Evolutionary conservation across 2,113 vertebrate species (phyloP), one percentile per base, ranked within the genome.

Genomic region (Pipra filicauda): DNA sequence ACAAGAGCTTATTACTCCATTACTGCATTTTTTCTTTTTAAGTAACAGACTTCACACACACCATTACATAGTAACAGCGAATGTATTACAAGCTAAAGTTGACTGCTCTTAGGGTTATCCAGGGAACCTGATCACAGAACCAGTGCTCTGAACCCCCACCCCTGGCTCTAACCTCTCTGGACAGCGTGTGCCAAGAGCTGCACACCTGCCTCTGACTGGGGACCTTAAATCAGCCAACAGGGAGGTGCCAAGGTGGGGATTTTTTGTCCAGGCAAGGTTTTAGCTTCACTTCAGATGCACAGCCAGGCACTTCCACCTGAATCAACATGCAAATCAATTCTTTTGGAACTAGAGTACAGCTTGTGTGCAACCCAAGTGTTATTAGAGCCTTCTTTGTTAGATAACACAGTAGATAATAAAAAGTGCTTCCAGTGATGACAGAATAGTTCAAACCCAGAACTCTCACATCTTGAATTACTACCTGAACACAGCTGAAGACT

Each of bases 391-490:
- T 54, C 19, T 78, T 46, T 39, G 10, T 24, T n/a, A 52, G 26
- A 15, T 21, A 58, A 59, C 13, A 43, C 13, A 24, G 4, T 37
- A 46, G 24, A 6, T 31, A 67, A 43, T 19, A 61, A 44, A 52
- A 44, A 64, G 41, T 28, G 15, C 28, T 80, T 89, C 73, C 30
- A 52, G 59, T 33, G 33, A 48, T 39, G 41, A 52, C 4, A n/a
- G 19, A 84, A 6, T 26, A 43, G 0, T 0, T 11, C 39, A 4
- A 52, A 5, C 5, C 23, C 35, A 41, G 20, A n/a, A 55, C 4
- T 8, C 15, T n/a, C 2, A 3, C 11, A 17, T 28, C 24, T 35
- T 17, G n/a, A 64, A 31, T 24, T 61, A 55, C 17, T 30, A 67
- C 26, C 26, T 33, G 33, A 46, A 37, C 30, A 33, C 30, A 51